Evolutionary conservation across 2,113 vertebrate species (phyloP).

Genomic region (Loxodonta africana): DNA sequence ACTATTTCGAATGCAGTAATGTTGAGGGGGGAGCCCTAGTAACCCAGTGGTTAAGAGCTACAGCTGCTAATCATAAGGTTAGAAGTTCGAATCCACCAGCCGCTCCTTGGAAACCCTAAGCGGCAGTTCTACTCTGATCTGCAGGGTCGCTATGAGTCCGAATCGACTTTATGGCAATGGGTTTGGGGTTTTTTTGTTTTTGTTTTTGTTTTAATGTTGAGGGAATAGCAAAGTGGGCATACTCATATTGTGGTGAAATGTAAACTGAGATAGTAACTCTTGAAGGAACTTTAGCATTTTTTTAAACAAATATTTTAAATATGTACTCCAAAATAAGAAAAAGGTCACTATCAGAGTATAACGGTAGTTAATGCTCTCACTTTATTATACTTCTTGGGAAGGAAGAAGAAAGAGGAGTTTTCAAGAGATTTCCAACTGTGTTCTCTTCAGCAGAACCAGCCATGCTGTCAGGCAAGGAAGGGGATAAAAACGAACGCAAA

Average conservation of each 20-base stretch:
- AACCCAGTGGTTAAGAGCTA: no score
- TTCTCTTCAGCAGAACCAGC: background rate
- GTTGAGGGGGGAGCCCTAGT: background rate
- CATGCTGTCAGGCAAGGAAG: background rate
- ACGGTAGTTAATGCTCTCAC: background rate
- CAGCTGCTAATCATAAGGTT: no score
- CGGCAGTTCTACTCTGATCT: no score
- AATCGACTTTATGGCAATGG: no score
- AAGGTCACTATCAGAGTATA: background rate
- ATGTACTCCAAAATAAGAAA: background rate
- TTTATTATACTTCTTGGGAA: background rate
- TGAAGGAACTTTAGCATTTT: background rate
- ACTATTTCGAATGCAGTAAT: background rate
- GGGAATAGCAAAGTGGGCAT: background rate
- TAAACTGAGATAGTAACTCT: constrained; percentile 34
- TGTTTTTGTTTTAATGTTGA: no score
- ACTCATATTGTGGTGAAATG: background rate
- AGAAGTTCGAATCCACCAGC: no score
- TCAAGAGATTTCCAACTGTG: background rate
- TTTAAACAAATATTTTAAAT: background rate
- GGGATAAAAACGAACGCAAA: constrained; percentile 10
- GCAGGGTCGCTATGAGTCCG: no score
- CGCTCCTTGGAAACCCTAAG: no score
- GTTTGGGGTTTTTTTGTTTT: no score
- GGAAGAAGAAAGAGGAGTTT: background rate